These are phyloP conservation scores for Circaetus cinerascens DNA, from an alignment of 2,113 vertebrate species.

Conservation along the genomic window DNA sequence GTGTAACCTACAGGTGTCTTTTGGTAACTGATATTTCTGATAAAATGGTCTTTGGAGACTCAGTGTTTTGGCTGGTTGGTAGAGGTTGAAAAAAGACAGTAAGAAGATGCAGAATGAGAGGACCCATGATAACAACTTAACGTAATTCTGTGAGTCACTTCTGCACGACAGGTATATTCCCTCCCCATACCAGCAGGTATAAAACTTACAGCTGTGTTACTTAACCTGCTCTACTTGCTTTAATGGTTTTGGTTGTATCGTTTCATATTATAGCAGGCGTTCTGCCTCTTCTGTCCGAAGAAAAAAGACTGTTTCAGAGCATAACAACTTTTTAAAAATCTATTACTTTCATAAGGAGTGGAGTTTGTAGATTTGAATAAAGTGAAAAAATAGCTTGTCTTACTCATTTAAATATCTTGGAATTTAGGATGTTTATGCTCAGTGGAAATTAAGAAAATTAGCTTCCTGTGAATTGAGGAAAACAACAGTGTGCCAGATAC, in stretches of 20 bases:
- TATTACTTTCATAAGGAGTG: background rate
- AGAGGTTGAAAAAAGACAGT: background rate
- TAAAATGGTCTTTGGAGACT: background rate
- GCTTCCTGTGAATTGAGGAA: background rate
- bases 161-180: background rate
- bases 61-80: background rate
- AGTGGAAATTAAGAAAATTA: background rate
- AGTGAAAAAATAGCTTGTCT: background rate
- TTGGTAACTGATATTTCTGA: background rate
- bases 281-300: background rate
- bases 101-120: background rate
- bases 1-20: background rate
- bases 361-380: background rate
- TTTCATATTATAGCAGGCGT: background rate
- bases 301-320: background rate
- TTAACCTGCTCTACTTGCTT: background rate
- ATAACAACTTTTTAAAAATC: background rate
- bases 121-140: background rate
- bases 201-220: background rate
- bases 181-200: background rate
- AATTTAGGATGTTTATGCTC: background rate
- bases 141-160: background rate
- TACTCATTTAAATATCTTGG: background rate
- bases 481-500: rapidly evolving
- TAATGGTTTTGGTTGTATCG: background rate